Percentiles rank a stretch among this genome's conserved stretches.
These are phyloP conservation scores for Mastigias papua DNA, from an alignment of 30 jellyfish, hydroid and myxozoan genomes.

Conservation along the genomic window DNA sequence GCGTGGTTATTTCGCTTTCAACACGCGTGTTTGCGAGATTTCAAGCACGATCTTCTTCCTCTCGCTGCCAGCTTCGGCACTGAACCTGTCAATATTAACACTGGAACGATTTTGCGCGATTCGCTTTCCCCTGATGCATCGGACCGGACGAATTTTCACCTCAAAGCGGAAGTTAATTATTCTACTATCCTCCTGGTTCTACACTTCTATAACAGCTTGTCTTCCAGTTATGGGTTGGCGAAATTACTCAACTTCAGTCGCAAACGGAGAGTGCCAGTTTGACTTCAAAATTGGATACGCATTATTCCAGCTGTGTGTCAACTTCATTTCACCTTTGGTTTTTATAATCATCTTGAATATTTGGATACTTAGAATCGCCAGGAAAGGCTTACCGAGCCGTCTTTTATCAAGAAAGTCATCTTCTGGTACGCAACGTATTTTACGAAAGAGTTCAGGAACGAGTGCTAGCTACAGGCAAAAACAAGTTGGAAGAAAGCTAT, in stretches of 20 bases:
- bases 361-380: slow-evolving; percentile 57
- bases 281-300: slow-evolving; percentile 61
- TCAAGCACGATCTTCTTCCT: slow-evolving; percentile 75
- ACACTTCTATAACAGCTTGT: slow-evolving; percentile 59
- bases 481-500: neutral
- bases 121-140: slow-evolving; percentile 77
- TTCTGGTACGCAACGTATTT: slow-evolving; percentile 1
- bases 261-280: slow-evolving; percentile 62
- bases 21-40: slow-evolving; percentile 66
- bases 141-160: slow-evolving; percentile 70
- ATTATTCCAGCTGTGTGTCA: slow-evolving; percentile 31
- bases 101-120: slow-evolving; percentile 83
- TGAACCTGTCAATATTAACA: slow-evolving; percentile 76
- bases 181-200: slow-evolving; percentile 74
- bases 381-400: slow-evolving; percentile 25
- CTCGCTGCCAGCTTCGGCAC: slow-evolving; percentile 90
- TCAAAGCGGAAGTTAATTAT: slow-evolving; percentile 54
- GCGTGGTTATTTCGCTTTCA: slow-evolving; percentile 71
- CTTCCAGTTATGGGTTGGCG: slow-evolving; percentile 85
- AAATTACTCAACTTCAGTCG: slow-evolving; percentile 26
- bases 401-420: slow-evolving; percentile 3
- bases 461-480: neutral
- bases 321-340: slow-evolving; percentile 55
- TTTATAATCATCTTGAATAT: slow-evolving; percentile 58
- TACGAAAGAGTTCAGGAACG: slow-evolving; percentile 15